Percentiles rank a stretch among this genome's conserved stretches.
These are phyloP conservation scores for Neostethus bicornis DNA, from an alignment of 2,797 vertebrate species.

Conservation along the genomic window DNA sequence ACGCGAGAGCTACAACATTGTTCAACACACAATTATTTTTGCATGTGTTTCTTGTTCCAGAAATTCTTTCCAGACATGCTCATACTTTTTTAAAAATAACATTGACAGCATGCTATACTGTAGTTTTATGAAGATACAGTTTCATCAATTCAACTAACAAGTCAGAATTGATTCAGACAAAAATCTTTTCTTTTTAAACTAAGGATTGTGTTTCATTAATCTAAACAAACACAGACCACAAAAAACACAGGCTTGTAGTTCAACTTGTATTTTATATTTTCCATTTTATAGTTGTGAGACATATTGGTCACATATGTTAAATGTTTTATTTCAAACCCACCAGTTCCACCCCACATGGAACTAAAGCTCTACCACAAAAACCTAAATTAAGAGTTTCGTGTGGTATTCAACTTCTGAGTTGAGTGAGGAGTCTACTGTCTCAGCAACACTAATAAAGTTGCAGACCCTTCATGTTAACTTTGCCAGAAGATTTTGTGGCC, in stretches of 20 bases:
- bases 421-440: not conserved
- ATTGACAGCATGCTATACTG: not conserved
- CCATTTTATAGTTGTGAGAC: not conserved
- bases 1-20: not conserved
- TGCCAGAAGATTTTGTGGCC: slow-evolving; percentile 2
- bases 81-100: not conserved
- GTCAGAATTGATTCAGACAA: not conserved
- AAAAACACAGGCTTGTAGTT: not conserved
- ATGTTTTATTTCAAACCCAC: not conserved
- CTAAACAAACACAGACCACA: not conserved
- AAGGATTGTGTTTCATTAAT: not conserved
- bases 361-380: not conserved
- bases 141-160: not conserved
- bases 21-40: not conserved
- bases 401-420: not conserved
- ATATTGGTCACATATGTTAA: not conserved
- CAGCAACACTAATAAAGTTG: not conserved
- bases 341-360: not conserved
- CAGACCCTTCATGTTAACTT: not conserved
- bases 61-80: not conserved
- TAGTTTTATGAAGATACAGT: not conserved
- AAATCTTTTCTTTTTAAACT: not conserved
- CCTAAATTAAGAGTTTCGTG: not conserved
- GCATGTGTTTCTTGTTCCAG: not conserved
- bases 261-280: not conserved